phyloP scores from a whole-genome alignment of 2,113 vertebrate species.

The Aegithalos caudatus region DNA sequence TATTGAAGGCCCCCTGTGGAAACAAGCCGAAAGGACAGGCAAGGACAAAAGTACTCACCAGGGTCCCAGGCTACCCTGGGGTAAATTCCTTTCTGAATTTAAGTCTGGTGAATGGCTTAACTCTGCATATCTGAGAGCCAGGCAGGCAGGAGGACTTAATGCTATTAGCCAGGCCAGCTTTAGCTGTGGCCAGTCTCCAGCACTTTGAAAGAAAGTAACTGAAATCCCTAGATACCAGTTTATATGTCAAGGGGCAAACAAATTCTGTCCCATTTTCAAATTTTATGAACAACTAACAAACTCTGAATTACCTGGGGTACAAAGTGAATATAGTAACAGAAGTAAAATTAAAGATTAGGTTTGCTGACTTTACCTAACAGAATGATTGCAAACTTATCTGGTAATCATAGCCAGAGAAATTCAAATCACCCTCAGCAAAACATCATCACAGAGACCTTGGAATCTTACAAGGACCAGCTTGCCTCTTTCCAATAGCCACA shows the following conservation, averaged over 20 bases:
- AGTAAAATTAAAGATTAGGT: not conserved
- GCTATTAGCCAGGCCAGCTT: not conserved
- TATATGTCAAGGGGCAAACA: not conserved
- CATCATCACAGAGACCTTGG: not conserved
- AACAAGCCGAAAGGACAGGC: not conserved
- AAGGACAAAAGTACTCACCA: not conserved
- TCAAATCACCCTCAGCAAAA: not conserved
- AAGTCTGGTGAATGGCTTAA: not conserved
- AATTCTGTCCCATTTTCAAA: not conserved
- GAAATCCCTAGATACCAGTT: not conserved
- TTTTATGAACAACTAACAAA: not conserved
- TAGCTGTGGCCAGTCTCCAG: not conserved
- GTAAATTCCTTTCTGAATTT: constrained; percentile 3
- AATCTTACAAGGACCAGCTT: not conserved
- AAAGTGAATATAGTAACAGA: not conserved
- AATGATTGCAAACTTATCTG: not conserved
- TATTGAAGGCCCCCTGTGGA: not conserved
- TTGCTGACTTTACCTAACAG: not conserved
- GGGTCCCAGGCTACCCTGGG: not conserved
- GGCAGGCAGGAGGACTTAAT: not conserved
- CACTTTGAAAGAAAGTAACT: not conserved
- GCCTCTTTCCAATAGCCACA: not conserved
- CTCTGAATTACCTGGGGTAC: not conserved
- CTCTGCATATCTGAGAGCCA: not conserved
- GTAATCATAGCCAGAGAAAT: not conserved